A percentile compares a stretch with the other conserved stretches of the same genome.
Conservation (phyloP, 2,113 vertebrate species). For the Benitochromis conjunctus region DNA sequence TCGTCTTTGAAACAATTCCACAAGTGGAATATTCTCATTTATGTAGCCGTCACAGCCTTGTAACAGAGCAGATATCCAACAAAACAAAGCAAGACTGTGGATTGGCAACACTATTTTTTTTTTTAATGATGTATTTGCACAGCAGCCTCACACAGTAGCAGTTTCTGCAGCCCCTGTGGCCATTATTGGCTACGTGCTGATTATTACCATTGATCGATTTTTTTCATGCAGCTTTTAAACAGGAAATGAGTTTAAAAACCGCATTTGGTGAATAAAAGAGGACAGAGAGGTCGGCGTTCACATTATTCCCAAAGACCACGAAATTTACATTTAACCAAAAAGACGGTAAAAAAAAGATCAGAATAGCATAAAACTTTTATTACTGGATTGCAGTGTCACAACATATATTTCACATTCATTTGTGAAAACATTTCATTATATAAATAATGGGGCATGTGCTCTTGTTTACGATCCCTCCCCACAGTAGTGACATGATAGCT, state of each 20-base stretch:
- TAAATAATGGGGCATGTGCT: slow-evolving; percentile 47
- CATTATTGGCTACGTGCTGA: neutral
- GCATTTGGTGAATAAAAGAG: neutral
- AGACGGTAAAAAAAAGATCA: neutral
- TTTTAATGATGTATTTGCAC: neutral
- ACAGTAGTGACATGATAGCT: slow-evolving; percentile 54
- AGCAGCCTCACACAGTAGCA: neutral
- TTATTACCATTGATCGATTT: neutral
- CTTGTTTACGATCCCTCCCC: slow-evolving; percentile 9
- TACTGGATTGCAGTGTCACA: slow-evolving; percentile 37
- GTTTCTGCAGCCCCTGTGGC: neutral
- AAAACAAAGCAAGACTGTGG: neutral
- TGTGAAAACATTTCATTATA: slow-evolving; percentile 56
- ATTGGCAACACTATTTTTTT: neutral
- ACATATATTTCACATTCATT: slow-evolving; percentile 31
- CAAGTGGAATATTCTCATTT: neutral
- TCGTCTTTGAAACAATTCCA: neutral
- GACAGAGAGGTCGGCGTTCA: neutral
- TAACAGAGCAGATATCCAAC: neutral
- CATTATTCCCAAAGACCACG: neutral
- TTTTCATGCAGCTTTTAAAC: neutral
- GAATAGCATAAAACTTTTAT: slow-evolving; percentile 46
- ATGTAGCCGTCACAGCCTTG: neutral
- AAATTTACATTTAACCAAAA: neutral
- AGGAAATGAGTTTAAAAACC: neutral